Evolutionary conservation across 2,888 invertebrate genomes (phyloP).

Genomic region (Neocrepidodera transversa): DNA sequence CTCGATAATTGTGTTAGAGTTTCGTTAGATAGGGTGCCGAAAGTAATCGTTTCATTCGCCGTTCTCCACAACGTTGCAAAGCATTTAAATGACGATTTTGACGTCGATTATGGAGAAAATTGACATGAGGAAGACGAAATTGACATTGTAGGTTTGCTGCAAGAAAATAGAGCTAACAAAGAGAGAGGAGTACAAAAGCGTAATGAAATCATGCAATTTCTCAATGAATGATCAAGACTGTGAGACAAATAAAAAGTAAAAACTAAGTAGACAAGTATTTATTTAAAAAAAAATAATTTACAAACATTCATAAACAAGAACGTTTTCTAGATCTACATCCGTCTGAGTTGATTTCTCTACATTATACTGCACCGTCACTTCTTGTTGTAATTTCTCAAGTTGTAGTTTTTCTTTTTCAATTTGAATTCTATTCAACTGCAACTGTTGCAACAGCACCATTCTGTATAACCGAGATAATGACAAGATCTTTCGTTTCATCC

Average conservation of each 20-base stretch:
- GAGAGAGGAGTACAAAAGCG: background rate
- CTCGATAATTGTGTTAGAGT: background rate
- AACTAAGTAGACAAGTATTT: too few species aligned
- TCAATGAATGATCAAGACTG: background rate
- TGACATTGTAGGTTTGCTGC: background rate
- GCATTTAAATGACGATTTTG: background rate
- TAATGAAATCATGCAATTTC: background rate
- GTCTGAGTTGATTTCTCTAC: background rate
- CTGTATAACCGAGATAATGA: background rate
- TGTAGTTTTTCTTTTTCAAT: background rate
- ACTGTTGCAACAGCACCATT: background rate
- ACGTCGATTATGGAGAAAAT: background rate
- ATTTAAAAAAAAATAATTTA: too few species aligned
- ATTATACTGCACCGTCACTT: background rate
- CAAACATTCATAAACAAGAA: background rate
- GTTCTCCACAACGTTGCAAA: background rate
- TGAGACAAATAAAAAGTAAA: background rate
- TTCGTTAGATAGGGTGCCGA: background rate
- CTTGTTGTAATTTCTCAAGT: too few species aligned
- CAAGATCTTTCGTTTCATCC: background rate
- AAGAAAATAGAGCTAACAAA: background rate
- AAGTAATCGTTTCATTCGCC: background rate
- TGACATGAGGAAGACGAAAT: background rate
- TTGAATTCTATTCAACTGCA: too few species aligned
- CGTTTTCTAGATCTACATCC: background rate